Conservation (phyloP, 2,888 invertebrate species). For the Adela reaumurella region DNA sequence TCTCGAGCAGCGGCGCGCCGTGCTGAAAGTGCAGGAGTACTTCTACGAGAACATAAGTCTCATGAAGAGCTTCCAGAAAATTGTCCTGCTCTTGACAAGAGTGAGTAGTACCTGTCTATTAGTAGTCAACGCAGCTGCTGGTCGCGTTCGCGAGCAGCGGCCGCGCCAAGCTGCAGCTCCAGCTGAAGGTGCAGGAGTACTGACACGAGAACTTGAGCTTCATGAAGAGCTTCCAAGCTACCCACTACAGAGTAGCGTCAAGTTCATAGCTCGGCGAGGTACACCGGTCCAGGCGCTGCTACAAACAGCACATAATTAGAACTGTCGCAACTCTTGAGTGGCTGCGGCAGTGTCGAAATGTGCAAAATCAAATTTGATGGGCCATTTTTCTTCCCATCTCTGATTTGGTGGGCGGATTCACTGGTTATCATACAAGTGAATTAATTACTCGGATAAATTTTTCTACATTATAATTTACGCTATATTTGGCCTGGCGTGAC, state of each 20-base stretch:
- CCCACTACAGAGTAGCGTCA: too few relatives aligned
- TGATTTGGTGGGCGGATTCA: not conserved
- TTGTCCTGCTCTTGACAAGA: slow-evolving; percentile 93
- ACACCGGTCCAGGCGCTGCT: too few relatives aligned
- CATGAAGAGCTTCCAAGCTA: slow-evolving; percentile 98
- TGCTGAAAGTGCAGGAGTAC: slow-evolving; percentile 93
- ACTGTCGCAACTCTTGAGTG: slow-evolving; percentile 3
- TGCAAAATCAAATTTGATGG: not conserved
- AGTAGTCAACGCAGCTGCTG: slow-evolving; percentile 81
- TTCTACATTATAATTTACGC: too few relatives aligned
- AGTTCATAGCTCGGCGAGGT: too few relatives aligned
- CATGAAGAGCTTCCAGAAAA: slow-evolving; percentile 97
- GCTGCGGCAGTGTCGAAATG: slow-evolving; percentile 4
- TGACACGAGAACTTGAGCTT: slow-evolving; percentile 99
- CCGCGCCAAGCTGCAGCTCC: slow-evolving; percentile 82
- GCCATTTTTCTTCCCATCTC: not conserved
- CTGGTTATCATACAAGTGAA: not conserved
- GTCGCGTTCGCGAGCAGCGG: slow-evolving; percentile 83
- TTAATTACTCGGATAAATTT: not conserved
- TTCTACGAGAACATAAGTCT: slow-evolving; percentile 99
- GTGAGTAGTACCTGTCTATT: slow-evolving; percentile 44
- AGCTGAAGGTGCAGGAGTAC: slow-evolving; percentile 93
- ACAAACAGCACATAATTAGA: slow-evolving; percentile 3
- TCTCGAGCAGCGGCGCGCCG: slow-evolving; percentile 84
- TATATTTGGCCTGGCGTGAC: too few relatives aligned